Base-by-base conservation (phyloP, 2,888 invertebrate genomes). In the Chouioia cunea region DNA sequence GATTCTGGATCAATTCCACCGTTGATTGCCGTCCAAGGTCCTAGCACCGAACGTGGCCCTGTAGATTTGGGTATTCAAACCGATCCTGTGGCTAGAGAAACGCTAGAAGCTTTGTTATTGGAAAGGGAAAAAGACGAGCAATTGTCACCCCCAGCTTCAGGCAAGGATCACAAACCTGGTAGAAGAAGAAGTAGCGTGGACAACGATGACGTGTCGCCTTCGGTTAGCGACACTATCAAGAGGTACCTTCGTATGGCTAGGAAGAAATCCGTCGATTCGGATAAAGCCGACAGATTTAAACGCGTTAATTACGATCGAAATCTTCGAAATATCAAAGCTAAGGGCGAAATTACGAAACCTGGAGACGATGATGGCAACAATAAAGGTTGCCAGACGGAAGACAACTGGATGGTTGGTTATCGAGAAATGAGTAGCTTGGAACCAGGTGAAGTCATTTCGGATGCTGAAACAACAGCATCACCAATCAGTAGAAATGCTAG, bases 301-400 rank as follows among this genome's bases (percentile, higher is more conserved):
- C 90, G 95, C 0, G 94, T 96, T 20, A 96, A 96, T 83, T 96
- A 96, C 80, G 95, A 96, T 80, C 89, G 93, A 71, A 95, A 94
- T 81, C 87, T 95, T 71, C 87, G 95, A 27, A 93, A 95, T 77
- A 95, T 95, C 73, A 93, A 93, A 80, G 91, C 94, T 0, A 93
- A 93, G 77, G 90, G 92, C 62, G 91, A 91, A 82, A 92, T 91
- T 1, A 91, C 91, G 15, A 93, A 92, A 63, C 90, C 91, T 0
- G 92, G 93, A 20, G 93, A 94, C 77, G 93, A 94, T 76, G 93
- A 94, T 74, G 93, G 91, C 0, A 89, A 90, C 23, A 89, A 88
- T 79, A 94, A 93, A 80, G 93, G 93, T 44, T 91, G 91, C 78
- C 94, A 94, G 83, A 94, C 94, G 0, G 90, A 92, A 48, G 92